phyloP scores from a whole-genome alignment of 2,797 vertebrate genomes.

The Champsocephalus gunnari region DNA sequence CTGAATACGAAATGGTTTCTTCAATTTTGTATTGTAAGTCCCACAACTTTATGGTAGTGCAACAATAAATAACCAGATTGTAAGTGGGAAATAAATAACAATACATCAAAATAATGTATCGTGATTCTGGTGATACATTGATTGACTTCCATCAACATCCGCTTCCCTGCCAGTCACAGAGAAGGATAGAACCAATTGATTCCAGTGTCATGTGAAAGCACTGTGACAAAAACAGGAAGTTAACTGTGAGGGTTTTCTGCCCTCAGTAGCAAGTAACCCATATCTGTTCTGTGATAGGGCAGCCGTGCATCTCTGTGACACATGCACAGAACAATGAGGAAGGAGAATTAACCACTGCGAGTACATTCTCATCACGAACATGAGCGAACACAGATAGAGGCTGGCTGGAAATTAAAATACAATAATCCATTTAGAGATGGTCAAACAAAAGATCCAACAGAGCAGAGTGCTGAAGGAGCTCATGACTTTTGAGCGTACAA shows the following conservation, averaged over 20 bases:
- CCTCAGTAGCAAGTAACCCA: conserved; percentile 40
- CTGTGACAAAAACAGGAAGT: conserved; percentile 75
- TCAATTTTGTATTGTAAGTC: too few species aligned
- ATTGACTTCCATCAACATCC: conserved; percentile 11
- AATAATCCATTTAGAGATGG: background rate
- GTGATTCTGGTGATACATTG: background rate
- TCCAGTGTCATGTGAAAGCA: conserved; percentile 25
- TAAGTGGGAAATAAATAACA: background rate
- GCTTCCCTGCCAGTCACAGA: conserved; percentile 6
- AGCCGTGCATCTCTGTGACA: conserved; percentile 32
- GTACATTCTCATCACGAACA: conserved; percentile 13
- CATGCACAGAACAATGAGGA: conserved; percentile 64
- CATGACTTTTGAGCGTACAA: too few species aligned
- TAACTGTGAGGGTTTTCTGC: conserved; percentile 36
- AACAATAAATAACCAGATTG: background rate
- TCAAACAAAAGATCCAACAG: too few species aligned
- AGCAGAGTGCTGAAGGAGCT: too few species aligned
- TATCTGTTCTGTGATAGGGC: conserved; percentile 24
- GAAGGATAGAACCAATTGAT: background rate
- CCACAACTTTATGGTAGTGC: background rate
- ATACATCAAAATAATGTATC: too few species aligned
- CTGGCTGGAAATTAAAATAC: background rate
- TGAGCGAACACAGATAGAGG: background rate
- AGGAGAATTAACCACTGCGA: conserved; percentile 49
- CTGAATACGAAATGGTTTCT: too few species aligned